Conservation (phyloP, 2,113 vertebrate genomes). For the Gymnocephalus cernua region DNA sequence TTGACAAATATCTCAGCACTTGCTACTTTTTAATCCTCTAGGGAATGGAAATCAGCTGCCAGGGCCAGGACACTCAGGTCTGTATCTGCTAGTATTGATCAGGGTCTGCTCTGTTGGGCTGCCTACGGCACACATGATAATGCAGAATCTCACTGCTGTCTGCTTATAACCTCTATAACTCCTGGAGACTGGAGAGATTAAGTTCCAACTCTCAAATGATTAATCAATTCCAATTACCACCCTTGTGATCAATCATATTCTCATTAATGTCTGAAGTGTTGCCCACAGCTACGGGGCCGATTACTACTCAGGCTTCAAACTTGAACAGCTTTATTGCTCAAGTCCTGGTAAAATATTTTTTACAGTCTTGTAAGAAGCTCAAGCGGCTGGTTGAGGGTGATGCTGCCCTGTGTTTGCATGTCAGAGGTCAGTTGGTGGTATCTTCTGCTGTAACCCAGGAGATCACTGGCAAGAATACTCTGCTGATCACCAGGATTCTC, state of each 20-base stretch:
- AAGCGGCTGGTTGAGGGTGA: conserved; percentile 10
- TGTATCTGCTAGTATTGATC: conserved; percentile 56
- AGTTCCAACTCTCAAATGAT: conserved; percentile 70
- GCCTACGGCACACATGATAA: conserved; percentile 38
- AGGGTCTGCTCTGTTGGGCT: conserved; percentile 21
- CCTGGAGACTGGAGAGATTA: conserved; percentile 57
- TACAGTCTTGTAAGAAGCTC: conserved; percentile 46
- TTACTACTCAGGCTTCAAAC: conserved; percentile 46
- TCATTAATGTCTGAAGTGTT: conserved; percentile 73
- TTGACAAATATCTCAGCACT: conserved; percentile 30
- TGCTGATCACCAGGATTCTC: conserved; percentile 56
- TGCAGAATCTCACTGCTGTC: conserved; percentile 32
- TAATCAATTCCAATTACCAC: conserved; percentile 82
- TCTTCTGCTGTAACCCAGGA: conserved; percentile 68
- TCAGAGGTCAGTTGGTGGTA: conserved; percentile 15
- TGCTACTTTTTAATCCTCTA: not conserved
- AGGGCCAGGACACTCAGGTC: conserved; percentile 27
- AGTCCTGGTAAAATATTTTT: conserved; percentile 54
- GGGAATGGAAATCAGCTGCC: conserved; percentile 38
- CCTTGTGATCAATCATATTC: conserved; percentile 79
- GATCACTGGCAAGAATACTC: conserved; percentile 40
- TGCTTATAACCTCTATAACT: conserved; percentile 66
- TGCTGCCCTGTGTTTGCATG: conserved; percentile 21
- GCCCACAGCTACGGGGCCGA: conserved; percentile 57
- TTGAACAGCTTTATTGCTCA: conserved; percentile 60